Evolutionary conservation across 2,888 invertebrate genomes (phyloP), one percentile per base, ranked within the genome.

Genomic region (Caenorhabditis uteleia): DNA sequence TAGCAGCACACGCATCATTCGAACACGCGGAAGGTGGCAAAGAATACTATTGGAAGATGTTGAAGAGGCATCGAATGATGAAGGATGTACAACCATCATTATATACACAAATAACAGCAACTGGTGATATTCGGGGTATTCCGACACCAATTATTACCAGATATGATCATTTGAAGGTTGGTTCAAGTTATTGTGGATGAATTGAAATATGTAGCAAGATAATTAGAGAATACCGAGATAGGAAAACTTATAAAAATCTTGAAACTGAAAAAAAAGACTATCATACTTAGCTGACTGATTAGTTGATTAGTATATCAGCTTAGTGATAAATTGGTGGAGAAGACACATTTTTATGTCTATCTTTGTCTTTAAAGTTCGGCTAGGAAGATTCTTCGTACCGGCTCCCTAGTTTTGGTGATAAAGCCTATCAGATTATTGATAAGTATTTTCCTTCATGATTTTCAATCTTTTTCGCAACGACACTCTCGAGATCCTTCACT

Each of bases 41-140:
- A 49, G 80, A 80, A 47, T 79, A 74, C 46, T 80, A 80, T 54
- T 77, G 73, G 73, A 79, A 80, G 55, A 60, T 70, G 61, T 42
- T 80, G 49, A 77, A 77, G 53, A 45, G 80, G 40, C 77, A 80
- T 53, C 61, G 79, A 72, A 49, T 59, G 5, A 59, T 60, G 57
- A 25, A 56, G 16, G 74, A 77, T 21, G 23, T 79, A 31, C 46
- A 64, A 16, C 67, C 70, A 10, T 62, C 70, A 2, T 46, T 70
- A 7, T 72, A 68, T 49, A 54, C 60, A 16, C 56, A 71, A 50
- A 58, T 80, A 16, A 77, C 70, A n/a, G 65, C 70, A 25, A 70
- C 78, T 16, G 80, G 80, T 21, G 78, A 80, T 48, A 43, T 75
- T 43, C 65, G 71, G 27, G 76, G 75, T 31, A 70, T 77, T 20